These are phyloP conservation scores for Kuschelorhynchus macadamiae DNA, from an alignment of 2,888 invertebrate species.

Conservation along the genomic window DNA sequence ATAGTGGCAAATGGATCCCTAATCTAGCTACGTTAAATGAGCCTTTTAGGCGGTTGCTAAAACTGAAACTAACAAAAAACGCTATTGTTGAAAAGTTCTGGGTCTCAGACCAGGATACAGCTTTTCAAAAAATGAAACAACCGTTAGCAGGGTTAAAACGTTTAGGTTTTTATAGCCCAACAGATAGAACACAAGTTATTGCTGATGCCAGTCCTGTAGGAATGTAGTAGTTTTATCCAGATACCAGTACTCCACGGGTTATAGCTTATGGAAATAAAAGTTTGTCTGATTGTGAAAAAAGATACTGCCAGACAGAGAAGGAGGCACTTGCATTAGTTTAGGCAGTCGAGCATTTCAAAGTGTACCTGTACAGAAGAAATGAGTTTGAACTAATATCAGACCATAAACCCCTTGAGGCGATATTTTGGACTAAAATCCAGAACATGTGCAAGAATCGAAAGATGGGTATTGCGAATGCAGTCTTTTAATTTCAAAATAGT, in stretches of 20 bases:
- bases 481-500: too few species aligned
- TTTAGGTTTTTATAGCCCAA: conserved; percentile 53
- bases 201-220: conserved; percentile 58
- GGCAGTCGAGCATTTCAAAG: conserved; percentile 56
- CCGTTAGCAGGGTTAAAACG: not conserved
- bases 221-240: conserved; percentile 53
- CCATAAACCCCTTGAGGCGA: conserved; percentile 61
- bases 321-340: conserved; percentile 65
- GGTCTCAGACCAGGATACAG: too few species aligned
- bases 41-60: too few species aligned
- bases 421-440: conserved; percentile 51
- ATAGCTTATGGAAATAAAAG: conserved; percentile 56
- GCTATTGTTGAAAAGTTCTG: too few species aligned
- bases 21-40: too few species aligned
- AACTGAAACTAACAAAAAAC: too few species aligned
- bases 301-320: conserved; percentile 62
- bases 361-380: conserved; percentile 48
- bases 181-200: conserved; percentile 51
- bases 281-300: conserved; percentile 51
- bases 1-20: too few species aligned
- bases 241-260: conserved; percentile 47
- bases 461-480: too few species aligned
- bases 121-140: conserved; percentile 23
- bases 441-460: conserved; percentile 41
- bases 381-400: conserved; percentile 50